These are phyloP conservation scores for Sebastiscus albofasciatus DNA, from an alignment of 2,797 vertebrate genomes.

Conservation along the genomic window DNA sequence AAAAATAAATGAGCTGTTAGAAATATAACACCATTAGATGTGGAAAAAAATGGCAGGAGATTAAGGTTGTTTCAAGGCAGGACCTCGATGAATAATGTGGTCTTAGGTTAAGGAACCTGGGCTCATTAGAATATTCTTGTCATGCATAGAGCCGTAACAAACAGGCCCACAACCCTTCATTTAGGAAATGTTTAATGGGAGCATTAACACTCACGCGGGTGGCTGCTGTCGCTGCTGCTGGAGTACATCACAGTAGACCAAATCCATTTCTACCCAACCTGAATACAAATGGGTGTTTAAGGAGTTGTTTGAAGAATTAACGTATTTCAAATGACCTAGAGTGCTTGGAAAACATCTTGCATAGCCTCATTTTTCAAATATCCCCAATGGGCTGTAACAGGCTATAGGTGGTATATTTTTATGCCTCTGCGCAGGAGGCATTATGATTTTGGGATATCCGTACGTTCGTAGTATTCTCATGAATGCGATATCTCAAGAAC, in stretches of 20 bases:
- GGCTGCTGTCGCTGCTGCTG: constrained; percentile 44
- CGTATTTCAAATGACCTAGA: constrained; percentile 48
- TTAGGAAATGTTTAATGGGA: constrained; percentile 62
- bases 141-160: constrained; percentile 38
- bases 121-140: constrained; percentile 53
- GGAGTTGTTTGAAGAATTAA: constrained; percentile 44
- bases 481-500: no score
- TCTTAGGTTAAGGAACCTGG: constrained; percentile 7
- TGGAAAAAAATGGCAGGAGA: constrained; percentile 11
- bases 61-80: neutral
- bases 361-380: constrained; percentile 37
- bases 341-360: constrained; percentile 55
- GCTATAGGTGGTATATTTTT: constrained; percentile 37
- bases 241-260: constrained; percentile 47
- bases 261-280: constrained; percentile 39
- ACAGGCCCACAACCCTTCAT: constrained; percentile 53
- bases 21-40: constrained; percentile 8
- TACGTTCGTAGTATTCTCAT: no score
- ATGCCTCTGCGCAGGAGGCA: neutral
- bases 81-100: constrained; percentile 16
- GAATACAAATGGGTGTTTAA: constrained; percentile 70
- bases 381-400: constrained; percentile 26
- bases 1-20: constrained; percentile 2
- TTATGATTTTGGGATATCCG: no score
- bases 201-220: constrained; percentile 51